Conservation (phyloP, 1,140 invertebrate species). For the Centruroides sculpturatus region DNA sequence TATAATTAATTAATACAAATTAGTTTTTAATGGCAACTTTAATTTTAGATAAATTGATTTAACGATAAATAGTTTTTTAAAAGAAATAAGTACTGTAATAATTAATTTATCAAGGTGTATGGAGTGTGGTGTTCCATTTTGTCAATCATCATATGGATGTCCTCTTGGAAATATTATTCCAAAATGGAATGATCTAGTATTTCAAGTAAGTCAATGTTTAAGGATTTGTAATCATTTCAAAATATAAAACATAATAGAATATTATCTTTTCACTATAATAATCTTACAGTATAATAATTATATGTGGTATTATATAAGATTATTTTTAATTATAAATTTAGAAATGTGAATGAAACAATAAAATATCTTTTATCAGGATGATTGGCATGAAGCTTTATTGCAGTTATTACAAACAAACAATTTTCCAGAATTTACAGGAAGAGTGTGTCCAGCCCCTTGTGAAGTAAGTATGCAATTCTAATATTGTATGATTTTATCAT, state of each 20-base stretch:
- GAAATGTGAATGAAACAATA: no score
- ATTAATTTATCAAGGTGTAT: slow-evolving; percentile 50
- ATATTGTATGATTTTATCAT: no score
- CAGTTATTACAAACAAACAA: slow-evolving; percentile 97
- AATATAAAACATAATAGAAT: neutral
- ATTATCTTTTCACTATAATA: no score
- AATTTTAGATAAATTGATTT: no score
- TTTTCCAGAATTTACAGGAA: slow-evolving; percentile 97
- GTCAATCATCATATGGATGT: slow-evolving; percentile 91
- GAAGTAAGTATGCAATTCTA: slow-evolving; percentile 41
- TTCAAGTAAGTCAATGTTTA: slow-evolving; percentile 17
- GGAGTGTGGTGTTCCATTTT: slow-evolving; percentile 99
- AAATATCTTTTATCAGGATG: slow-evolving; percentile 33
- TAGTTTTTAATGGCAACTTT: no score
- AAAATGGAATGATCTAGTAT: slow-evolving; percentile 93
- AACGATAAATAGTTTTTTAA: no score
- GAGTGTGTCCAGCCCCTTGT: slow-evolving; percentile 96
- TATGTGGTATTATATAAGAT: no score
- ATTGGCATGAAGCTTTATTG: slow-evolving; percentile 89
- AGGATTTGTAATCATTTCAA: no score
- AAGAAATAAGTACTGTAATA: no score
- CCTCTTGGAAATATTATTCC: slow-evolving; percentile 97
- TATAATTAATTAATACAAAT: no score
- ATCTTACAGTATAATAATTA: no score
- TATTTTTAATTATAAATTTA: no score